Evolutionary conservation across 1,140 invertebrate genomes (phyloP), one percentile per base, ranked within the genome.

Genomic region (Panulirus ornatus): DNA sequence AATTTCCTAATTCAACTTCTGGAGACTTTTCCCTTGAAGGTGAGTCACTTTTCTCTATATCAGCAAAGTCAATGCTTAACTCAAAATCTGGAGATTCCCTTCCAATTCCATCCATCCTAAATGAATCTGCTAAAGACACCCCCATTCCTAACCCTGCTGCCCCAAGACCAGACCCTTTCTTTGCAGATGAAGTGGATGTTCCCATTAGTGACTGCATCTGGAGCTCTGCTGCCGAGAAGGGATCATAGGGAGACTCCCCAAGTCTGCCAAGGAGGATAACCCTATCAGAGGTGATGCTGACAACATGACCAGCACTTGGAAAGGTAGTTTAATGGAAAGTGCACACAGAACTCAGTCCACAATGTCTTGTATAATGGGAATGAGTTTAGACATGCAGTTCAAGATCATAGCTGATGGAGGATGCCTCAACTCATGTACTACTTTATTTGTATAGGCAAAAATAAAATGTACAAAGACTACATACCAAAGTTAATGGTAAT

Each of bases 161-260:
- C 51, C 87, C 87, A 8, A 89, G 78, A n/a, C 87, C 76, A 82
- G 79, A 82, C 30, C 87, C 63, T 44, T 89, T 89, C 78, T 83
- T 89, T 42, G 76, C 34, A n/a, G 86, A 42, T 22, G 86, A 70
- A 11, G 78, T 34, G 47, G 87, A 83, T n/a, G 75, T 75, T 30
- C 91, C 91, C 54, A 91, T 85, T 42, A 90, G 81, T 22, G 87
- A 81, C 76, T 92, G 91, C 84, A 92, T 90, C 70, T 92, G 91
- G 38, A 92, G 88, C 82, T 92, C 91, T 75, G 87, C 89, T 66
- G 92, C 91, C 54, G 88, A 92, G 87, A 87, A 92, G 81, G 91
- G 91, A 58, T 92, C 91, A 88, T 92, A 92, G 19, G 84, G 78
- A 73, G 79, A 54, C 22, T 89, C 87, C 66, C 54, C 87, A 73